Percentiles rank a stretch among this genome's conserved stretches.
Conservation (phyloP, 2,797 vertebrate genomes). For the Uromys caudimaculatus region DNA sequence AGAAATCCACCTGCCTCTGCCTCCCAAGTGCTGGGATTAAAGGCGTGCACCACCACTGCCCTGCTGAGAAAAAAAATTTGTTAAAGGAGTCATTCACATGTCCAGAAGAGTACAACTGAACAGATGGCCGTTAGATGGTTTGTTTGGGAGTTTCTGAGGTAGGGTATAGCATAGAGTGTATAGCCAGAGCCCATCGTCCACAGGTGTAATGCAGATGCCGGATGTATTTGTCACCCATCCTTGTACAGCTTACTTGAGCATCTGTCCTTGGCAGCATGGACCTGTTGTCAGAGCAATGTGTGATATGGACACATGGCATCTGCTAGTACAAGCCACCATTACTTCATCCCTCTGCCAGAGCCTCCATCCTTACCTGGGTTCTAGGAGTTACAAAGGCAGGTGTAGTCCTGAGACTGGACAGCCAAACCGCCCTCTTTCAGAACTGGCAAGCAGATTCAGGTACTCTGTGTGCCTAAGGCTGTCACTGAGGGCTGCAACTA, state of each 20-base stretch:
- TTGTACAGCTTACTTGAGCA: slow-evolving; percentile 3
- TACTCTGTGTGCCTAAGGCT: background rate
- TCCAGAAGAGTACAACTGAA: background rate
- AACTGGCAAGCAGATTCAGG: background rate
- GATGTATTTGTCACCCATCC: background rate
- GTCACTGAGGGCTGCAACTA: background rate
- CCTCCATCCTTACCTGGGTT: background rate
- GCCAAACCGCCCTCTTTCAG: background rate
- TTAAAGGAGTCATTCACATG: background rate
- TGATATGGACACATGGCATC: background rate
- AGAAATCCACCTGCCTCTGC: no score
- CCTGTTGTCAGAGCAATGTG: background rate
- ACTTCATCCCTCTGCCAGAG: background rate
- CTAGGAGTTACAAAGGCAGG: background rate
- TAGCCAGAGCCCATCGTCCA: background rate
- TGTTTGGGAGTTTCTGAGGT: background rate
- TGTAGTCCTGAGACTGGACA: background rate
- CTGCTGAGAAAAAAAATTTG: no score
- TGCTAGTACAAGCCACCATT: background rate
- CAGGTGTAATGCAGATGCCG: background rate
- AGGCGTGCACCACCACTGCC: no score
- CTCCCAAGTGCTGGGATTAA: no score
- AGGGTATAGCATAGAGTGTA: background rate
- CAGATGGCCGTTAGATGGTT: background rate
- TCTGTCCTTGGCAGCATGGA: background rate